Base-by-base conservation (phyloP, 2,797 vertebrate species). In the Adelosebastes latens region DNA sequence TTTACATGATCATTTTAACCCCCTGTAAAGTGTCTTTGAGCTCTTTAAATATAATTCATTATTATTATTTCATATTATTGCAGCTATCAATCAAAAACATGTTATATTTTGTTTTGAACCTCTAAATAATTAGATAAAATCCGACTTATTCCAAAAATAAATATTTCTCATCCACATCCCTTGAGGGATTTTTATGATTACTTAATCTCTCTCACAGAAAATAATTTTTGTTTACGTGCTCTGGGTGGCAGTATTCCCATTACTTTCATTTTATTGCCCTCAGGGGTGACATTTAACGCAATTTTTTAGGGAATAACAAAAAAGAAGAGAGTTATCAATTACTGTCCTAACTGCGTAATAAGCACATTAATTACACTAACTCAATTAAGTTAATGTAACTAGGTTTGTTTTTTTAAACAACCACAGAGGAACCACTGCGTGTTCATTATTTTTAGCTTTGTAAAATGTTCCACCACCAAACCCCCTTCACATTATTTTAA, bases 221-320 rank as follows among this genome's bases (percentile, higher is more conserved):
- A 31, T 27, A 1, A 14, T 49, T 66, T 36, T 75, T 67, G 56
- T 67, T 75, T 61, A 65, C 32, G 31, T 32, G 72, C 77, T 86
- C 79, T 86, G 75, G 73, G 72, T 79, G 83, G 29, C 79, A 77
- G 72, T 66, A 24, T 75, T 73, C 46, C 39, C 63, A 65, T 42
- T 65, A 39, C 10, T 71, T 59, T 64, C 16, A 66, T 74, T 73
- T 16, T 34, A 52, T 22, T 66, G 24, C 11, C 5, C 4, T 24
- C 8, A 1, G 12, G 49, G 46, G 12, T 39, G n/a, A 63, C 39
- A 20, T 49, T n/a, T 1, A 32, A 32, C 39, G 31, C 27, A 53
- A 8, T 25, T 52, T 24, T 49, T 32, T n/a, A 36, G 11, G 14
- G 32, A 42, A 49, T 4, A 60, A 60, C 6, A 55, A 61, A 62